phyloP scores from a whole-genome alignment of 2,888 invertebrate genomes.

The Phyllotreta striolata region DNA sequence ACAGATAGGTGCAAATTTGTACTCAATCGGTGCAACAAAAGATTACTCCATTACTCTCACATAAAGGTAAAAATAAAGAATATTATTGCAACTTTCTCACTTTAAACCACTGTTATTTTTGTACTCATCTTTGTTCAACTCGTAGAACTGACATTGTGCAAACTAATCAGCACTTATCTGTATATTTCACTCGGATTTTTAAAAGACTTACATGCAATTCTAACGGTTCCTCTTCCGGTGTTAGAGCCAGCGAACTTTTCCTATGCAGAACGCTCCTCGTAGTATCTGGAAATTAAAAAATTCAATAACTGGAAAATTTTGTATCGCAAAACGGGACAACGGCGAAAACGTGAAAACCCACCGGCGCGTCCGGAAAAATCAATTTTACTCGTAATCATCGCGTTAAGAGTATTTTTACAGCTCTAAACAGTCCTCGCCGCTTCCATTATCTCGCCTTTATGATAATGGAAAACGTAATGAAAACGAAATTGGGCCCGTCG shows the following conservation, averaged over 20 bases:
- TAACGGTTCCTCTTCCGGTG: slow-evolving; percentile 75
- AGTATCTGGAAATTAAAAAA: slow-evolving; percentile 69
- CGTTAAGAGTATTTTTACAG: slow-evolving; percentile 14
- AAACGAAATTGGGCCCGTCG: slow-evolving; percentile 16
- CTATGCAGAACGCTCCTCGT: slow-evolving; percentile 67
- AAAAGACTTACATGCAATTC: slow-evolving; percentile 72
- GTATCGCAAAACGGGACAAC: neutral
- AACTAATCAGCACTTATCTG: too few species aligned
- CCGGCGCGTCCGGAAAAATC: neutral
- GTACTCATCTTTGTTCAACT: too few species aligned
- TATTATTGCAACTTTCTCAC: too few species aligned
- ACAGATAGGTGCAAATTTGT: too few species aligned
- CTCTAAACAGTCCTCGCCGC: slow-evolving; percentile 12
- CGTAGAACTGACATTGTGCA: too few species aligned
- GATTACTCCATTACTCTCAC: too few species aligned
- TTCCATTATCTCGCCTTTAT: slow-evolving; percentile 19
- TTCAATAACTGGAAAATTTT: slow-evolving; percentile 15
- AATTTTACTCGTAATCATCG: slow-evolving; percentile 4
- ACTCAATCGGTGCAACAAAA: too few species aligned
- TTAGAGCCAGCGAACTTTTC: slow-evolving; percentile 74
- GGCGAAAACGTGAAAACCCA: slow-evolving; percentile 22
- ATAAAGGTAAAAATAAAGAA: too few species aligned
- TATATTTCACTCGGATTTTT: neutral
- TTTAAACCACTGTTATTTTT: too few species aligned
- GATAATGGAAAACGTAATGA: slow-evolving; percentile 25